These are phyloP conservation scores for Eupithecia tripunctaria DNA, from an alignment of 2,888 invertebrate species.

Conservation along the genomic window DNA sequence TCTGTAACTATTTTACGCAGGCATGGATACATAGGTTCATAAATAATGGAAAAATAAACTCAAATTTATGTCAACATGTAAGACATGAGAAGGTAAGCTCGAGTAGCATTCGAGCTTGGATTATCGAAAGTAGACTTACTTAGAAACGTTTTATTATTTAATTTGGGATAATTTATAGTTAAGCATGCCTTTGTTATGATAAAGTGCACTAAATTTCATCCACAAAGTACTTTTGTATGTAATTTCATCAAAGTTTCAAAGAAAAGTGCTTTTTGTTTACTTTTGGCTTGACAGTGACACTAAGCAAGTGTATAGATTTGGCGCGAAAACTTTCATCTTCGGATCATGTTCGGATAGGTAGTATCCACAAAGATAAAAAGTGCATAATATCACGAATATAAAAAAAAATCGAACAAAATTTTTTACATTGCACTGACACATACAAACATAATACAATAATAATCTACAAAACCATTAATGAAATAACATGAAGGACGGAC, in stretches of 20 bases:
- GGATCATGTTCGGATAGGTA: background rate
- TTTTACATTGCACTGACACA: background rate
- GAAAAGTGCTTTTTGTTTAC: too few species aligned
- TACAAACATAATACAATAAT: too few species aligned
- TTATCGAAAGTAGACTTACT: background rate
- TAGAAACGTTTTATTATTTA: too few species aligned
- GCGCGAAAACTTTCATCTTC: background rate
- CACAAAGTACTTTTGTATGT: too few species aligned
- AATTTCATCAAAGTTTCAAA: too few species aligned
- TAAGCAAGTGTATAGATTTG: background rate
- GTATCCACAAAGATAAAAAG: too few species aligned
- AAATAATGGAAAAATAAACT: background rate
- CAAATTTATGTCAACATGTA: background rate
- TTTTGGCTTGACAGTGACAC: too few species aligned
- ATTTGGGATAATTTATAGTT: background rate
- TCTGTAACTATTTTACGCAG: constrained; percentile 22
- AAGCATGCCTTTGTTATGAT: background rate
- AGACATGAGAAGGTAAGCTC: background rate
- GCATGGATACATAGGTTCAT: constrained; percentile 2
- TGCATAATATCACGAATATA: too few species aligned
- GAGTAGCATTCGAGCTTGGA: background rate
- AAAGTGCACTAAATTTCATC: too few species aligned
- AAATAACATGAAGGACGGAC: too few species aligned
- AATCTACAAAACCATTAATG: too few species aligned
- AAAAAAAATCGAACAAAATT: too few species aligned